Evolutionary conservation across 2,888 invertebrate genomes (phyloP).

Genomic region (Melanotus villosus): DNA sequence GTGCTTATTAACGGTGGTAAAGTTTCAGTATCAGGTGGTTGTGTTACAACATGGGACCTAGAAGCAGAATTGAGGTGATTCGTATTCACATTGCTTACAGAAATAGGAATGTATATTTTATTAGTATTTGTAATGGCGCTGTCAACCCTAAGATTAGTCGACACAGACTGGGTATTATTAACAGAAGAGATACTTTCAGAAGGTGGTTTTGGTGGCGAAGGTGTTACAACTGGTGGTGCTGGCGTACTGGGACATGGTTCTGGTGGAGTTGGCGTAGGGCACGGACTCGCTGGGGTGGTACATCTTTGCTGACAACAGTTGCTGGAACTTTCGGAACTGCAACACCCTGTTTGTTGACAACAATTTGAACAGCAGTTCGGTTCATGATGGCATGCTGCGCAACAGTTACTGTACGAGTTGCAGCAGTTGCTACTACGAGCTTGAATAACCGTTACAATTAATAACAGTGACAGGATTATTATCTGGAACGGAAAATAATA

Average conservation of each 20-base stretch:
- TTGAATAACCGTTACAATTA: neutral
- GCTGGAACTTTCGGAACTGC: neutral
- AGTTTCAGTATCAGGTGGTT: neutral
- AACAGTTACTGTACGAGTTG: neutral
- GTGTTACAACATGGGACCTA: neutral
- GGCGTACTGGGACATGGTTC: neutral
- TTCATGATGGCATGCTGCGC: neutral
- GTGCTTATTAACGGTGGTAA: too few species aligned
- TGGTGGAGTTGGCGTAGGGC: neutral
- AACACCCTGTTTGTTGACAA: neutral
- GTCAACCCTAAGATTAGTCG: neutral
- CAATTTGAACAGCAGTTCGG: neutral
- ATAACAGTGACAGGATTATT: neutral
- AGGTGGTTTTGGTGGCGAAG: neutral
- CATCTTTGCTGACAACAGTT: neutral
- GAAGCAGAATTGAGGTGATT: neutral
- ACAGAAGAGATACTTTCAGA: neutral
- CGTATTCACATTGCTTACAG: neutral
- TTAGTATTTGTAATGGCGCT: neutral
- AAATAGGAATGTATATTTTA: constrained; percentile 1
- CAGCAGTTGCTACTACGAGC: neutral
- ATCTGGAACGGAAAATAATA: neutral
- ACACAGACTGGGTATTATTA: neutral
- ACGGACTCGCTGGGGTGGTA: neutral
- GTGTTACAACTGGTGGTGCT: neutral